These are phyloP conservation scores for Agapornis roseicollis DNA, from an alignment of 2,113 vertebrate genomes.

Conservation along the genomic window DNA sequence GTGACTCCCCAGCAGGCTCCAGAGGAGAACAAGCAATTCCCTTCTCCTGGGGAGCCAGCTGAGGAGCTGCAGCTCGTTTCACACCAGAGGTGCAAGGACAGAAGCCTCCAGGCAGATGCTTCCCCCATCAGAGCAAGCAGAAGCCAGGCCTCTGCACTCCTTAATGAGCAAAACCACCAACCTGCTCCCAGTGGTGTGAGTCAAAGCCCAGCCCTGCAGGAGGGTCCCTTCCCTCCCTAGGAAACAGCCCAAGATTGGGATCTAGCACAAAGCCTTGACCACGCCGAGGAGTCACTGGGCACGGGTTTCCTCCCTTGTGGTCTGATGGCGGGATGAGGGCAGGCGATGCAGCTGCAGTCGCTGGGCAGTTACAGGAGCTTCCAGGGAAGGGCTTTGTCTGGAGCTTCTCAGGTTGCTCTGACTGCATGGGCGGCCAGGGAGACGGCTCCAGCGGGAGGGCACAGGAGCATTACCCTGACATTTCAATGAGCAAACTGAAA, in stretches of 20 bases:
- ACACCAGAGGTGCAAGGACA: background rate
- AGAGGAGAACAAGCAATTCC: background rate
- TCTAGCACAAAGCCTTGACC: background rate
- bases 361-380: background rate
- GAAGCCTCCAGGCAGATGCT: background rate
- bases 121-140: background rate
- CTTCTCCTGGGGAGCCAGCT: background rate
- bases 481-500: background rate
- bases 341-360: rapidly evolving
- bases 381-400: rapidly evolving
- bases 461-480: too few species aligned
- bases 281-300: background rate
- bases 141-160: rapidly evolving
- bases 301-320: rapidly evolving
- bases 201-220: background rate
- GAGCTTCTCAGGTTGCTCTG: background rate
- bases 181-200: background rate
- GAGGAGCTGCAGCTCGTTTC: background rate
- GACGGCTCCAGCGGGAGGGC: background rate
- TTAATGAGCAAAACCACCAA: background rate
- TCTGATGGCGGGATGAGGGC: background rate
- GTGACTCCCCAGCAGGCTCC: rapidly evolving
- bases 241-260: background rate
- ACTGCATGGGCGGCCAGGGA: background rate
- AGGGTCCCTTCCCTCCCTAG: background rate